These are phyloP conservation scores for Anastrepha obliqua DNA, from an alignment of 1,140 invertebrate genomes.

Conservation along the genomic window DNA sequence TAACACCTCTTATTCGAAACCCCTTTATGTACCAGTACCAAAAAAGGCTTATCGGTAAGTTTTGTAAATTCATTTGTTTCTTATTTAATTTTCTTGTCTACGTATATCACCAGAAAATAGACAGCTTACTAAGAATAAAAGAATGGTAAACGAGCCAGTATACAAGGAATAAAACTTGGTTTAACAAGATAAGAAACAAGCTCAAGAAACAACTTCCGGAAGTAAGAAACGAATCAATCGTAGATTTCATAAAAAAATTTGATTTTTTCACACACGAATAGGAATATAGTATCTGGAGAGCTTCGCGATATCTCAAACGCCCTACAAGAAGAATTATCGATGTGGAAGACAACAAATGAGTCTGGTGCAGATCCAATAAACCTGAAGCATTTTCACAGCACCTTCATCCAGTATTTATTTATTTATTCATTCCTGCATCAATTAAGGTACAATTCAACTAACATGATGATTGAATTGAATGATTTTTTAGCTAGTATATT, in stretches of 20 bases:
- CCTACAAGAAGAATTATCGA: neutral
- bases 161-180: neutral
- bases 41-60: too few species aligned
- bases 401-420: too few species aligned
- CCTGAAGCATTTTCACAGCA: neutral
- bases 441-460: neutral
- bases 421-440: too few species aligned
- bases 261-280: neutral
- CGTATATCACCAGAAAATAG: neutral
- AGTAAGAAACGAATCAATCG: neutral
- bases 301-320: neutral
- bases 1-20: too few species aligned
- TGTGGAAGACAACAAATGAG: neutral
- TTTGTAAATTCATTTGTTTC: too few species aligned
- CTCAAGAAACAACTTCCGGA: neutral
- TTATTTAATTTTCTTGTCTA: neutral
- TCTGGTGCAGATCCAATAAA: neutral
- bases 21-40: too few species aligned
- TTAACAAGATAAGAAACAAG: neutral
- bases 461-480: slow-evolving; percentile 59
- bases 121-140: neutral
- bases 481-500: too few species aligned
- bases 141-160: neutral
- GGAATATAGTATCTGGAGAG: neutral
- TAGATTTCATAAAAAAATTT: neutral